phyloP scores from a whole-genome alignment of 2,888 invertebrate species.

The Calliphora vomitoria region DNA sequence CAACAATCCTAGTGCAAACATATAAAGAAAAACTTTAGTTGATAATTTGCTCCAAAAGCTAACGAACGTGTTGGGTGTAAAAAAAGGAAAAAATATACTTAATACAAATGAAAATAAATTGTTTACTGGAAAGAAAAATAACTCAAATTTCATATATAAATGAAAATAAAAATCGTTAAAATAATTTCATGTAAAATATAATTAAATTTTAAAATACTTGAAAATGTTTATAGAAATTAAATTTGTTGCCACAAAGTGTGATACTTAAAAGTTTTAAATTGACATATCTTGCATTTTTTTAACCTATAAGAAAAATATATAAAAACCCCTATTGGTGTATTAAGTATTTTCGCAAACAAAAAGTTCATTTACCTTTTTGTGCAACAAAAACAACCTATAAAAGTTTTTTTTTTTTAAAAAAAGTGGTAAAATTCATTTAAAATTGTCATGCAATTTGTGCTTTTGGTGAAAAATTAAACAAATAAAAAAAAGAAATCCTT shows the following conservation, averaged over 20 bases:
- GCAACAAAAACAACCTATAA: not conserved
- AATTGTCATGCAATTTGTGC: slow-evolving; percentile 54
- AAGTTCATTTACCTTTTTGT: slow-evolving; percentile 39
- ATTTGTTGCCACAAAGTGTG: not conserved
- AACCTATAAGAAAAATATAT: not conserved
- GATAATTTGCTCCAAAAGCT: slow-evolving; percentile 63
- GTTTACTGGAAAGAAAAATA: not conserved
- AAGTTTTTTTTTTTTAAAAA: not conserved
- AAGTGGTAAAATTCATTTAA: slow-evolving; percentile 24
- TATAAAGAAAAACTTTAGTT: slow-evolving; percentile 64
- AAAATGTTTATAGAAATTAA: not conserved
- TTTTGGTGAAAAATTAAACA: slow-evolving; percentile 22
- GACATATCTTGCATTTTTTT: not conserved
- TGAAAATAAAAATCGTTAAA: not conserved
- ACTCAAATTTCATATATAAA: not conserved
- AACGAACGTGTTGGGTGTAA: slow-evolving; percentile 61
- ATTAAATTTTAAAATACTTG: not conserved
- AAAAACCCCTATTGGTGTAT: not conserved
- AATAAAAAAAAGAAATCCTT: slow-evolving; percentile 3
- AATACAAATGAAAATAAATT: not conserved
- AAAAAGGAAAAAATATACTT: slow-evolving; percentile 7
- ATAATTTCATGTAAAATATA: not conserved
- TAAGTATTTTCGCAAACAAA: not conserved
- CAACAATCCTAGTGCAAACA: slow-evolving; percentile 37
- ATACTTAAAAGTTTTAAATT: not conserved